Evolutionary conservation across 2,797 vertebrate species (phyloP), one percentile per base, ranked within the genome.

Genomic region (Hydrocynus forskahlii): DNA sequence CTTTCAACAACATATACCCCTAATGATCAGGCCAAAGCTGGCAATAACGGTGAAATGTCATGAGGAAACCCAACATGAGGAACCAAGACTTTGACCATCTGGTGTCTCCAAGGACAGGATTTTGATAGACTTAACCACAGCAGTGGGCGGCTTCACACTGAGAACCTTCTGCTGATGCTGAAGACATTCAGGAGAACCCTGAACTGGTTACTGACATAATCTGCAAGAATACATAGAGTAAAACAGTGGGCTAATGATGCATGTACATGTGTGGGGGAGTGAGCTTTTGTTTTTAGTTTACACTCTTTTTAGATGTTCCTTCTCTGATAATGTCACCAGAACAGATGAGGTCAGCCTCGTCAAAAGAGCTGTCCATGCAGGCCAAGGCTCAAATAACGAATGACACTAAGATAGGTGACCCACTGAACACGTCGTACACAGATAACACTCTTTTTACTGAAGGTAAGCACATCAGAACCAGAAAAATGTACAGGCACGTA

Each of bases 251-350:
- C 0, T 1, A 7, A 9, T 8, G 7, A 17, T 5, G 6, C 0
- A 21, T 6, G 45, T 76, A 85, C 75, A 80, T 87, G 76, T 76
- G 52, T 79, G 76, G 71, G 74, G 78, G 67, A 84, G 38, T 17
- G 25, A 25, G 60, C 19, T 48, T 54, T 40, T 81, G 67, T 76
- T 70, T 76, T 38, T 16, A 60, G 57, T 77, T 48, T 25, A 45
- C n/a, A n/a, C 57, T 50, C 29, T 16, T 45, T 40, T 72, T 71
- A 81, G 80, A 81, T 81, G 66, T 76, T 73, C n/a, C 52, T 8
- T 16, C 38, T 3, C 45, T 70, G 66, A 75, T 75, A 69, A 63
- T 5, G 21, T 80, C 25, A 43, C 67, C n/a, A 52, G 79, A 25
- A 23, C 9, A 68, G 73, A 52, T 19, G 64, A 68, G 73, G 45